phyloP scores from a whole-genome alignment of 2,888 invertebrate genomes.

The Colletes collaris region DNA sequence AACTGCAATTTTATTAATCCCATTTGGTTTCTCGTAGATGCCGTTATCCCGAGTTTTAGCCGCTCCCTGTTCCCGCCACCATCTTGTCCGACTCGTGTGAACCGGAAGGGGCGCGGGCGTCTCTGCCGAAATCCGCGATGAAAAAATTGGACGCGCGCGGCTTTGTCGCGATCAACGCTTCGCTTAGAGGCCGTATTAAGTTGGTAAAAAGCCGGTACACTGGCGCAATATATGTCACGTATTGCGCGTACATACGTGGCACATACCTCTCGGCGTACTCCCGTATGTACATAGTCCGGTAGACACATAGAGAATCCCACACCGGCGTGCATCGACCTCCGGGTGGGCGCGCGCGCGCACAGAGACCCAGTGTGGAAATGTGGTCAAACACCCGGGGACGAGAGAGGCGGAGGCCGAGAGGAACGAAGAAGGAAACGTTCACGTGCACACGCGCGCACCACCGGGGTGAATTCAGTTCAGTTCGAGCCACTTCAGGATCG shows the following conservation, averaged over 20 bases:
- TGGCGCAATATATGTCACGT: constrained; percentile 55
- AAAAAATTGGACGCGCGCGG: constrained; percentile 37
- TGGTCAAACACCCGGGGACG: constrained; percentile 52
- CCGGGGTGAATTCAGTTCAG: constrained; percentile 58
- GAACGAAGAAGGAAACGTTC: constrained; percentile 21
- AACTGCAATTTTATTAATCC: constrained; percentile 3
- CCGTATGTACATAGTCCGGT: constrained; percentile 39
- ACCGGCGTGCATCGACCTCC: constrained; percentile 59
- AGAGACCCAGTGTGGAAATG: constrained; percentile 49
- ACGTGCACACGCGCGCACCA: constrained; percentile 18
- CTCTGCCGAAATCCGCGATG: constrained; percentile 14
- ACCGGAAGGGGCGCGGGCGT: not conserved
- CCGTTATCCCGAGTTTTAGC: not conserved
- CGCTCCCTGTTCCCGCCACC: not conserved
- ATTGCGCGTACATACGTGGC: constrained; percentile 46
- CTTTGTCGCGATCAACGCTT: constrained; percentile 48
- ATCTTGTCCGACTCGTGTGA: not conserved
- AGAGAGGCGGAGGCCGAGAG: not conserved
- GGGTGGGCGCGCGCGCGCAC: constrained; percentile 18
- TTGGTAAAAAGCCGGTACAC: constrained; percentile 52
- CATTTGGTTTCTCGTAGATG: not conserved
- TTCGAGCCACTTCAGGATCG: constrained; percentile 54
- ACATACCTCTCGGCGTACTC: constrained; percentile 46
- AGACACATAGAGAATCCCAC: constrained; percentile 57
- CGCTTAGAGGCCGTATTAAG: constrained; percentile 50